Evolutionary conservation across 2,797 vertebrate species (phyloP).

Genomic region (Rallus crepitans): DNA sequence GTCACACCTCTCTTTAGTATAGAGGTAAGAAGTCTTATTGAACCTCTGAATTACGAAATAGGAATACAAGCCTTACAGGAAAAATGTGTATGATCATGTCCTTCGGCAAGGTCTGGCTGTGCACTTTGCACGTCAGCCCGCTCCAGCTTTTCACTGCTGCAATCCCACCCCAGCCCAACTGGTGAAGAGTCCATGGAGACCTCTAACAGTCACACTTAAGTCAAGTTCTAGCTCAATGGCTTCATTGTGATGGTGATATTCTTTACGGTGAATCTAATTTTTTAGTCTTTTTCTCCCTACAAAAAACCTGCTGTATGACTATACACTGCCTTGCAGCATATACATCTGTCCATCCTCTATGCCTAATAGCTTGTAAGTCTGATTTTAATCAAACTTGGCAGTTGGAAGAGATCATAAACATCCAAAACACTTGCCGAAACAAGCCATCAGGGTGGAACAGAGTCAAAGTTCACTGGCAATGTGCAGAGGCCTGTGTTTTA

Average conservation of each 20-base stretch:
- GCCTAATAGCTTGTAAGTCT: background rate
- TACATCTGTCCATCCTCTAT: background rate
- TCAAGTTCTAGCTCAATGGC: background rate
- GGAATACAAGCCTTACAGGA: background rate
- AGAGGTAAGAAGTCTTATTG: background rate
- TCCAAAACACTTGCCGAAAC: background rate
- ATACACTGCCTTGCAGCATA: background rate
- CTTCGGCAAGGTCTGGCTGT: background rate
- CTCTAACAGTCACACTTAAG: background rate
- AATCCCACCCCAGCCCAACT: background rate
- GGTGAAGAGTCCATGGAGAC: background rate
- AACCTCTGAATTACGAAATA: background rate
- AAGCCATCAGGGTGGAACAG: background rate
- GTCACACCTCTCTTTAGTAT: background rate
- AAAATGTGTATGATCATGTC: background rate
- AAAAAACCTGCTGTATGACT: background rate
- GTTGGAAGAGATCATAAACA: background rate
- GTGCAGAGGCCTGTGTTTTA: background rate
- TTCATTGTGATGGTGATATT: background rate
- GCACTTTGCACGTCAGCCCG: fast-evolving
- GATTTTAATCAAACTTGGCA: conserved; percentile 9
- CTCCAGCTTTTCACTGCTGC: background rate
- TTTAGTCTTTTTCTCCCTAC: background rate
- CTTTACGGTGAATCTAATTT: background rate
- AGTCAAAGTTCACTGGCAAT: background rate